These are phyloP conservation scores for Papilio demoleus DNA, from an alignment of 2,888 invertebrate genomes.

Conservation along the genomic window DNA sequence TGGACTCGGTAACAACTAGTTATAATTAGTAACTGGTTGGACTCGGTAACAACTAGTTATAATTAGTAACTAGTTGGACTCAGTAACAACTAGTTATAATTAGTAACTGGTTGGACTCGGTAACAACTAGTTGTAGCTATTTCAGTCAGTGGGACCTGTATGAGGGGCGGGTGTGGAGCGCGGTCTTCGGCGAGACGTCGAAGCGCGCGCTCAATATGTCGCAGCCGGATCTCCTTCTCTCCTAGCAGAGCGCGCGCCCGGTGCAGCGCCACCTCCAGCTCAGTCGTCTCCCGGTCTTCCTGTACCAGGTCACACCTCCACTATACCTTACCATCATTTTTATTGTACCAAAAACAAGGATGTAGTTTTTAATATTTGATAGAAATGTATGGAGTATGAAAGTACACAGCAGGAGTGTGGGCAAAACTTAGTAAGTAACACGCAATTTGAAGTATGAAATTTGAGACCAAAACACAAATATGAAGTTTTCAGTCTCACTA, in stretches of 20 bases:
- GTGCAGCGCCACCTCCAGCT: constrained; percentile 92
- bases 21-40: not conserved
- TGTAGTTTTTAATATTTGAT: too few species aligned
- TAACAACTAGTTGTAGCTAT: not conserved
- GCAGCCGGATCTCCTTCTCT: constrained; percentile 91
- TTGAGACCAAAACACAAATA: too few species aligned
- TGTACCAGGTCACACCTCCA: constrained; percentile 54
- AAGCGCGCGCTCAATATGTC: constrained; percentile 91
- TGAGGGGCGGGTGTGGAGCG: constrained; percentile 44
- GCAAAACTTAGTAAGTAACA: too few species aligned
- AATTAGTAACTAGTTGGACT: not conserved
- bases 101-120: too few species aligned
- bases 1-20: not conserved
- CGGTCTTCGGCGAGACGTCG: constrained; percentile 81
- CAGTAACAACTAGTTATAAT: too few species aligned
- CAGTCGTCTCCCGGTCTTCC: constrained; percentile 92
- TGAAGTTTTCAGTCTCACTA: too few species aligned
- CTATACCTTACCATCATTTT: not conserved
- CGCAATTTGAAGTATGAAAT: too few species aligned
- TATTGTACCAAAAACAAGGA: too few species aligned
- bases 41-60: not conserved
- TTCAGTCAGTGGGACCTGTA: constrained; percentile 56
- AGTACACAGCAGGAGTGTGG: too few species aligned
- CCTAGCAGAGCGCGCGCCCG: constrained; percentile 91
- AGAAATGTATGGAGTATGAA: too few species aligned